Base-by-base conservation (phyloP, 2,113 vertebrate genomes). In the Corythaeola cristata region DNA sequence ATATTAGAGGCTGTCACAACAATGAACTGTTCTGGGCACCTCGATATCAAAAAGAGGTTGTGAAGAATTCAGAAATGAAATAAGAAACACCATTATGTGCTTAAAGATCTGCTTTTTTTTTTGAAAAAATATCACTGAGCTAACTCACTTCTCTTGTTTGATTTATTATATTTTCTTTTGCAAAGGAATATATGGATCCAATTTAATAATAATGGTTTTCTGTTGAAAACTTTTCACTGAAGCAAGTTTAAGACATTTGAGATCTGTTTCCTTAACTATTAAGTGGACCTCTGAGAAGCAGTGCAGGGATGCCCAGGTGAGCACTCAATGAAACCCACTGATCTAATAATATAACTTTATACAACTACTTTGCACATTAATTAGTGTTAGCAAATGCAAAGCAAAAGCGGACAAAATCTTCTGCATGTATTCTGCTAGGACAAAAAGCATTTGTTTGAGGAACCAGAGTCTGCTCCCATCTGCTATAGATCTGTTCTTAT, bases 1-100 rank as follows among this genome's bases (percentile, higher is more conserved):
- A 53, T 80, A 85, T 73, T 62, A 80, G 24, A 83, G 68, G 12
- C 72, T 95, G 75, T 63, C 89, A 92, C 37, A 86, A 39, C 32
- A 93, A 58, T 55, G 69, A 69, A 93, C 37, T 66, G 63, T 69
- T 79, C 71, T 45, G 52, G n/a, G 47, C 55, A 71, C 39, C 76
- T 89, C 28, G 7, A 39, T 86, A 95, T 59, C 63, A 80, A 78
- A 84, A 86, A 77, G 63, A 45, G 6, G 32, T 88, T 56, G 18
- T 39, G 80, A 92, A 89, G 63, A 66, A 66, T 52, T 92, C 24
- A 80, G 86, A 92, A 96, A 88, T 69, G 62, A 92, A 85, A 76
- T 87, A 85, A 60, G 15, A 88, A 86, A 87, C 22, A 64, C 11
- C 26, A 63, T 58, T 58, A 47, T 47, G 44, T 69, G 63, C 28